A percentile compares a stretch with the other conserved stretches of the same genome.
phyloP scores from a whole-genome alignment of 2,797 vertebrate species.

The Lateolabrax maculatus region DNA sequence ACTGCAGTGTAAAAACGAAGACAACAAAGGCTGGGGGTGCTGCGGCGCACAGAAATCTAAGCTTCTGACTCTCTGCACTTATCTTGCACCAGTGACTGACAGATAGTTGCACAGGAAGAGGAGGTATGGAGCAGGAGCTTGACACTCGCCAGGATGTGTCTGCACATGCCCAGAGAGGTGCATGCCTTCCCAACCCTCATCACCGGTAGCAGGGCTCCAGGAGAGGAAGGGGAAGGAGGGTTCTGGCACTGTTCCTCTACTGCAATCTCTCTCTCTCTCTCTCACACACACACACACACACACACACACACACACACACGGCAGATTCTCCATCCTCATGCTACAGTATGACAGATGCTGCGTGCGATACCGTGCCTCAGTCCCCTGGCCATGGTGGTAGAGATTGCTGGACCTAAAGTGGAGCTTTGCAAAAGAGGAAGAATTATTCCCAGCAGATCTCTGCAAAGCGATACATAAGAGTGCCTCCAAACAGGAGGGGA shows the following conservation, averaged over 20 bases:
- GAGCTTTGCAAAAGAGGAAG: conserved; percentile 29
- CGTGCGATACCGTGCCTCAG: neutral
- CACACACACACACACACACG: neutral
- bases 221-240: neutral
- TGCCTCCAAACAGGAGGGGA: conserved; percentile 13
- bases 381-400: neutral
- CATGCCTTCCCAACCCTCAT: conserved; percentile 10
- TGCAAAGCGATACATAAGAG: conserved; percentile 21
- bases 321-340: conserved; percentile 26
- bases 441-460: conserved; percentile 46
- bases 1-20: conserved; percentile 11
- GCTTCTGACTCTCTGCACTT: neutral
- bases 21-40: conserved; percentile 15
- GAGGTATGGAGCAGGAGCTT: conserved; percentile 45
- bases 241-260: neutral
- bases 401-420: conserved; percentile 15
- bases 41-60: neutral
- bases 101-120: conserved; percentile 39
- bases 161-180: conserved; percentile 56
- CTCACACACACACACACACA: neutral
- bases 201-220: neutral
- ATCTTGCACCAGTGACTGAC: neutral
- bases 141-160: conserved; percentile 32
- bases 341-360: conserved; percentile 40
- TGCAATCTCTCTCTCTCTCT: no score